These are phyloP conservation scores for Oreamnos americanus DNA, from an alignment of 2,113 vertebrate species.

Conservation along the genomic window DNA sequence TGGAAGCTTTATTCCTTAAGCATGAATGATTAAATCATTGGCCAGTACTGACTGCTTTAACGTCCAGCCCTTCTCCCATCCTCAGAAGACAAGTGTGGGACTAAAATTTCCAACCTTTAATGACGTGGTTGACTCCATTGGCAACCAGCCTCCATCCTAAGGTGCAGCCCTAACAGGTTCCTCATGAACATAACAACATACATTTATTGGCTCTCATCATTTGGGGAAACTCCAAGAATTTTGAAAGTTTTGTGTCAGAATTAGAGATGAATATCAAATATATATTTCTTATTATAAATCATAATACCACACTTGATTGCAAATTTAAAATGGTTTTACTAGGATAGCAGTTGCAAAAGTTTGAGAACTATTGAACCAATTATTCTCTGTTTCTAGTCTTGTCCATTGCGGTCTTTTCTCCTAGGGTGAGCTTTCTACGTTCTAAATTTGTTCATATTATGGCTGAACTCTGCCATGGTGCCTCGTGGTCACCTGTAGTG, in stretches of 20 bases:
- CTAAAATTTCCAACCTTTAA: not conserved
- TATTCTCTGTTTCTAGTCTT: not conserved
- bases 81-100: not conserved
- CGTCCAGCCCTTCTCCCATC: not conserved
- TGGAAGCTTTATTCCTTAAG: not conserved
- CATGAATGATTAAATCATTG: not conserved
- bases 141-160: not conserved
- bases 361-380: not conserved
- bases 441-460: not conserved
- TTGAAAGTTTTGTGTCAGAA: not conserved
- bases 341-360: not conserved
- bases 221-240: not conserved
- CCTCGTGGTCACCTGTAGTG: not conserved
- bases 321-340: not conserved
- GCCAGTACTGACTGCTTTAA: not conserved
- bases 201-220: not conserved
- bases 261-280: not conserved
- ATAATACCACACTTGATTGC: not conserved
- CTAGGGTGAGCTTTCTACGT: not conserved
- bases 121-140: not conserved
- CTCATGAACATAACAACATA: not conserved
- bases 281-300: not conserved
- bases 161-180: not conserved
- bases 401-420: not conserved
- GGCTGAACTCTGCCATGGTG: not conserved